Evolutionary conservation across 2,113 vertebrate species (phyloP), one percentile per base, ranked within the genome.

Genomic region (Pyrgilauda ruficollis): DNA sequence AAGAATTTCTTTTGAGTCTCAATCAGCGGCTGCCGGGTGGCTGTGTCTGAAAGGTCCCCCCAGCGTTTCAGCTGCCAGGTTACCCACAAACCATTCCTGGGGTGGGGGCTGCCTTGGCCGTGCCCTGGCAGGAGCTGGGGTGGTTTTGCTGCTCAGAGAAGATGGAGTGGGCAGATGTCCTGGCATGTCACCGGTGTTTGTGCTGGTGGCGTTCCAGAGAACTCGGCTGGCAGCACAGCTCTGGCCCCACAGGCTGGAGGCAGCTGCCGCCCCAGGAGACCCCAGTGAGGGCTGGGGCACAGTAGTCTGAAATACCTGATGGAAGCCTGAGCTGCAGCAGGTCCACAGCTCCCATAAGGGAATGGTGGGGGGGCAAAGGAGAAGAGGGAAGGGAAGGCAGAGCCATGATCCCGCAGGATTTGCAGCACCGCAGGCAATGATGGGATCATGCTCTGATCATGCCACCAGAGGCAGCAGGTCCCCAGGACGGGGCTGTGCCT

Each of bases 1-100:
- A 93, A 95, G 93, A 87, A 88, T 94, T 95, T 95, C 94, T 95
- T 93, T 89, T 56, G 94, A 96, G 94, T 95, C 90, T 95, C 95
- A 90, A 63, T 95, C 91, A 86, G 89, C 6, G 75, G 58, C 78
- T 85, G 94, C 82, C 35, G 85, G 87, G 84, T 94, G 93, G 55
- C 72, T 93, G 78, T 16, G 56, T 47, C 84, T 96, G 90, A 95
- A 86, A 73, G 68, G 87, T 87, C 41, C 52, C 43, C 81, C 72
- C 67, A 47, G 73, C 20, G 7, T 18, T 84, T 22, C 18, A 20
- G 91, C 89, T 90, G 83, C 90, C 89, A 58, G 84, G 90, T 64
- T 92, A 26, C 75, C 83, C 70, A 50, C 70, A 72, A 28, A 85
- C 67, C 68, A 5, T 52, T 44, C 61, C 3, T 2, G 37, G 63